phyloP scores from a whole-genome alignment of 2,797 vertebrate genomes.

The Gymnoscopelus microlampas region DNA sequence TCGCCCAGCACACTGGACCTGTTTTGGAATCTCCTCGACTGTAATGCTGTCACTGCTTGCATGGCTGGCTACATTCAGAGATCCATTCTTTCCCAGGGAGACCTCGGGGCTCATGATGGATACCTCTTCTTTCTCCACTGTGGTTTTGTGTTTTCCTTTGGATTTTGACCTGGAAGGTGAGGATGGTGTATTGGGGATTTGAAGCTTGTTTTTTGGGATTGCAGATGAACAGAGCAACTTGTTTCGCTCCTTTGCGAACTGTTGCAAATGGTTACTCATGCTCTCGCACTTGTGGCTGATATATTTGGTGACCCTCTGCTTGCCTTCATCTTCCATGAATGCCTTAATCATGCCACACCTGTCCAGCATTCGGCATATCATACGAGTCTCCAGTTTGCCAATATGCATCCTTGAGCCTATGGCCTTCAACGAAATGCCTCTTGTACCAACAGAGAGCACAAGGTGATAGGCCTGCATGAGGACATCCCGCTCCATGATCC shows the following conservation, averaged over 20 bases:
- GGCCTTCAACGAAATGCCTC: slow-evolving; percentile 88
- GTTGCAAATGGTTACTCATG: slow-evolving; percentile 87
- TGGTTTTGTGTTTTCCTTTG: neutral
- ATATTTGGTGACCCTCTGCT: slow-evolving; percentile 94
- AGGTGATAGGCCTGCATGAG: slow-evolving; percentile 91
- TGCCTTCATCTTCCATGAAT: slow-evolving; percentile 96
- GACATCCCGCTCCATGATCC: slow-evolving; percentile 88
- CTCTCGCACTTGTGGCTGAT: slow-evolving; percentile 89
- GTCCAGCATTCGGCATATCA: slow-evolving; percentile 90
- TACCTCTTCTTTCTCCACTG: slow-evolving; percentile 2
- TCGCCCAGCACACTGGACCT: slow-evolving; percentile 59
- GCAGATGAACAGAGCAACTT: slow-evolving; percentile 79
- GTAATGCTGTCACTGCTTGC: slow-evolving; percentile 48
- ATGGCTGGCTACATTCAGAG: neutral
- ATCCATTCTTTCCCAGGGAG: slow-evolving; percentile 10
- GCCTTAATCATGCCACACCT: slow-evolving; percentile 90
- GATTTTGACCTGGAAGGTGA: neutral
- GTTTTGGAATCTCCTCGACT: slow-evolving; percentile 78
- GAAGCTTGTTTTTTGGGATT: neutral
- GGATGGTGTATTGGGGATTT: neutral
- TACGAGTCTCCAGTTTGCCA: slow-evolving; percentile 91
- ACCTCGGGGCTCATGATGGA: neutral
- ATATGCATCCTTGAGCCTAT: slow-evolving; percentile 88
- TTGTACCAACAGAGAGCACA: slow-evolving; percentile 89
- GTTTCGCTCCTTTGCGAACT: slow-evolving; percentile 88